Evolutionary conservation across 1,140 invertebrate species (phyloP), one percentile per base, ranked within the genome.

Genomic region (Macrostomum lignano): DNA sequence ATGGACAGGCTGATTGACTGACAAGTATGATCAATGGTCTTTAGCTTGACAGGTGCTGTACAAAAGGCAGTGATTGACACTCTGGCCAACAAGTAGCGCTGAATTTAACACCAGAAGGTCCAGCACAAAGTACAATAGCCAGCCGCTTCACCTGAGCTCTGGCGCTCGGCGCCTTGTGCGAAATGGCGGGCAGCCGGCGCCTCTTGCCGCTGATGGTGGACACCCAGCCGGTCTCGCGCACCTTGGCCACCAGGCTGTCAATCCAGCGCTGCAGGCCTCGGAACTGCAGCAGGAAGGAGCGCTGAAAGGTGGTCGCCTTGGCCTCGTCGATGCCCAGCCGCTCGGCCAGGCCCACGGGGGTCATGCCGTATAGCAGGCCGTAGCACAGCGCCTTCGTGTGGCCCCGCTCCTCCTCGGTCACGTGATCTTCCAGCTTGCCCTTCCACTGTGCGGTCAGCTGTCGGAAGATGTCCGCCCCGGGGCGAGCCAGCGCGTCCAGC

Each of bases 361-460:
- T 78, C 68, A 93, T 93, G n/a, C 86, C 86, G 54, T 94, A 94
- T 30, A 96, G 72, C 41, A 96, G 79, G 6, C 78, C 86, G 60
- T 94, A 96, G 45, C 78, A 86, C 10, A 94, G 66, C 60, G 59
- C 50, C 55, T 93, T 91, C 0, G 78, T 73, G 44, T 72, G 69
- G 44, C 81, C 73, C 28, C 82, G 63, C 40, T 76, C 60, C 33
- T 68, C 63, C 29, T 69, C 64, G 11, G 68, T 66, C 0, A 82
- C 68, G 45, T 69, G 46, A 14, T 65, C 46, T 11, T 25, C 63
- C 0, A 56, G 28, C 17, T 73, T 58, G 13, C 63, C 56, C 44
- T 78, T 71, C 72, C 76, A 79, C 38, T 68, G 65, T 6, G 75
- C 67, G 2, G 82, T 75, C 35, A 93, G 76, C 26, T 64, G 65